Conservation (phyloP, 2,888 invertebrate genomes). For the Timandra comae region DNA sequence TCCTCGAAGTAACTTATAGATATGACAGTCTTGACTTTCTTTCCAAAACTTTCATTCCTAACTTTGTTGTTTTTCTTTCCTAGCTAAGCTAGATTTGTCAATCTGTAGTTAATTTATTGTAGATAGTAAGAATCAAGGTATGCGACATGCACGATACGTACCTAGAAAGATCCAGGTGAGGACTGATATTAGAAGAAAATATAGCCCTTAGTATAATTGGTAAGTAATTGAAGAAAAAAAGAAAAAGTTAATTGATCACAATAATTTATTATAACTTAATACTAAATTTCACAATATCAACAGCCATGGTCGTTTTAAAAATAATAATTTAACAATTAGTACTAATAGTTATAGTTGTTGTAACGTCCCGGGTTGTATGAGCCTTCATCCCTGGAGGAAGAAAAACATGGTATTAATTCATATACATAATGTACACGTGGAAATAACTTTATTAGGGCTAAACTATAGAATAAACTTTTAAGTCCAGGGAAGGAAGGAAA, state of each 20-base stretch:
- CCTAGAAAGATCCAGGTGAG: neutral
- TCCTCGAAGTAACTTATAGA: too few species aligned
- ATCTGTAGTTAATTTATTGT: constrained; percentile 35
- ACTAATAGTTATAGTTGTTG: constrained; percentile 40
- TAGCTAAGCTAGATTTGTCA: too few species aligned
- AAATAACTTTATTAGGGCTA: too few species aligned
- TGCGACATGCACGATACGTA: neutral
- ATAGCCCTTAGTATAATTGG: too few species aligned
- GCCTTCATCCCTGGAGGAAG: constrained; percentile 38
- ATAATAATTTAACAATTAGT: neutral
- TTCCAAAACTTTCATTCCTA: too few species aligned
- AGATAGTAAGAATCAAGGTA: neutral
- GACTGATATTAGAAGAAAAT: neutral
- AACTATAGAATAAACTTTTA: too few species aligned
- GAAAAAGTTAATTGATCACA: too few species aligned
- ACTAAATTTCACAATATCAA: neutral
- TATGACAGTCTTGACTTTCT: too few species aligned
- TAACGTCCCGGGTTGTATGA: constrained; percentile 36
- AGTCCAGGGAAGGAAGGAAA: too few species aligned
- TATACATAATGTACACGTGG: neutral
- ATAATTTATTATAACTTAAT: too few species aligned
- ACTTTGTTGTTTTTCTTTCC: too few species aligned
- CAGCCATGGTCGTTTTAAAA: neutral
- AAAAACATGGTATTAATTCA: constrained; percentile 1
- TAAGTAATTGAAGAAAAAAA: too few species aligned